phyloP scores from a whole-genome alignment of 2,888 invertebrate species.

The Drosophila anomalata region DNA sequence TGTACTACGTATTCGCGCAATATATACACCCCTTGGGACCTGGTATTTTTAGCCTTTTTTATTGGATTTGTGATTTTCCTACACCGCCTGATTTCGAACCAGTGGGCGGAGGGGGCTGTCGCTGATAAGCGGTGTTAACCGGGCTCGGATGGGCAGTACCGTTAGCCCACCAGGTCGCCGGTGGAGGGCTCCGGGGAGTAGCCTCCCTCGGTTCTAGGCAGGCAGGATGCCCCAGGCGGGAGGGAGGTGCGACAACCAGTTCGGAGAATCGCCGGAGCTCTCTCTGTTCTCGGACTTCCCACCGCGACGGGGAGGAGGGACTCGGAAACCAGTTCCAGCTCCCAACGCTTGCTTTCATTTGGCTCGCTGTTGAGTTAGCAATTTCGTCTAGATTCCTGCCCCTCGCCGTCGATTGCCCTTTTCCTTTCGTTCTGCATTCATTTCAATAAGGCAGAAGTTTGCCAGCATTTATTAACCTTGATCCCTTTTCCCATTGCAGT shows the following conservation, averaged over 20 bases:
- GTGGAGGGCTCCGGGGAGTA: no score
- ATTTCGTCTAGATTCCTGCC: slow-evolving; percentile 57
- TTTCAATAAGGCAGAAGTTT: slow-evolving; percentile 61
- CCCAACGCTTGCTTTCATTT: slow-evolving; percentile 72
- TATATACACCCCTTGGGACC: slow-evolving; percentile 42
- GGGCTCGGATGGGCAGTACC: slow-evolving; percentile 16
- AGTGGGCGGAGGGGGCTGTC: slow-evolving; percentile 1
- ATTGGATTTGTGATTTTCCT: slow-evolving; percentile 43
- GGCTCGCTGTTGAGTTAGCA: slow-evolving; percentile 66
- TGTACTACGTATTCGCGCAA: neutral
- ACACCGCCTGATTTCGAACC: slow-evolving; percentile 13
- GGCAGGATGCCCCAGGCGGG: slow-evolving; percentile 37
- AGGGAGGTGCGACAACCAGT: slow-evolving; percentile 72
- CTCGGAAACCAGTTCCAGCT: slow-evolving; percentile 60
- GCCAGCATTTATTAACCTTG: neutral
- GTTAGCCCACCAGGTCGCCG: slow-evolving; percentile 47
- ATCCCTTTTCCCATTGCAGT: slow-evolving; percentile 86
- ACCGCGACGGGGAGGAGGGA: slow-evolving; percentile 2
- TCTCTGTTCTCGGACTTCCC: neutral
- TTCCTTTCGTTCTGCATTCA: slow-evolving; percentile 44
- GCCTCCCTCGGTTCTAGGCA: neutral
- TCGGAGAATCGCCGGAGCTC: slow-evolving; percentile 60
- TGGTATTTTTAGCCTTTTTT: slow-evolving; percentile 63
- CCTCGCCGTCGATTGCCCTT: slow-evolving; percentile 11
- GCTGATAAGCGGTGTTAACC: slow-evolving; percentile 57